Evolutionary conservation across 2,888 invertebrate genomes (phyloP), one percentile per base, ranked within the genome.

Genomic region (Suillia variegata): DNA sequence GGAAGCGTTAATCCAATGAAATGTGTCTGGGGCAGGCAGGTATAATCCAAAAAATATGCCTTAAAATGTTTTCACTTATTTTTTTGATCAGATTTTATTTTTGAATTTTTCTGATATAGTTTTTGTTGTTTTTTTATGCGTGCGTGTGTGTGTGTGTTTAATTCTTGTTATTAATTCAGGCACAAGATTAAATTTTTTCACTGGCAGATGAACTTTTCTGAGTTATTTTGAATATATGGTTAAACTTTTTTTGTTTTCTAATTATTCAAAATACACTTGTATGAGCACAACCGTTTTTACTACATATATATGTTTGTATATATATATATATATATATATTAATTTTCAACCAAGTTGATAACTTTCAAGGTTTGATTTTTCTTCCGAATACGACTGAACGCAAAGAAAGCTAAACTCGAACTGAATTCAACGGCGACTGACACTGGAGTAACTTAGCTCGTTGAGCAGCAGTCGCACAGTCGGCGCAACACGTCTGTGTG

Each of bases 391-490:
- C 73, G 77, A 78, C 80, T 73, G 61, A 74, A 75, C 75, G 71
- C 69, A 70, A 68, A 69, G 76, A 75, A 74, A 76, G 77, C 73
- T 74, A 69, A 79, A 81, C 78, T 80, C 79, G 75, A 80, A 81
- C 80, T 81, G 76, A 79, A 69, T 70, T 68, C 53, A 64, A 51
- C 58, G 47, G 34, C 56, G 56, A 51, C 31, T 59, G 51, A 22
- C 15, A 50, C 31, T 26, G 60, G n/a, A 59, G 69, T 66, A 68
- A 60, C 67, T 69, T 59, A 67, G 62, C 61, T 59, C 56, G 24
- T 51, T 61, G 64, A 64, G 70, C 74, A 75, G 65, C 65, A 2
- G 13, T 26, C 34, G 21, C 49, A 48, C 15, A 13, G 26, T 15
- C 6, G 13, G n/a, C n/a, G n/a, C n/a, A n/a, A n/a, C n/a, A n/a